Base-by-base conservation (phyloP, 2,113 vertebrate genomes). In the Gila orcuttii region DNA sequence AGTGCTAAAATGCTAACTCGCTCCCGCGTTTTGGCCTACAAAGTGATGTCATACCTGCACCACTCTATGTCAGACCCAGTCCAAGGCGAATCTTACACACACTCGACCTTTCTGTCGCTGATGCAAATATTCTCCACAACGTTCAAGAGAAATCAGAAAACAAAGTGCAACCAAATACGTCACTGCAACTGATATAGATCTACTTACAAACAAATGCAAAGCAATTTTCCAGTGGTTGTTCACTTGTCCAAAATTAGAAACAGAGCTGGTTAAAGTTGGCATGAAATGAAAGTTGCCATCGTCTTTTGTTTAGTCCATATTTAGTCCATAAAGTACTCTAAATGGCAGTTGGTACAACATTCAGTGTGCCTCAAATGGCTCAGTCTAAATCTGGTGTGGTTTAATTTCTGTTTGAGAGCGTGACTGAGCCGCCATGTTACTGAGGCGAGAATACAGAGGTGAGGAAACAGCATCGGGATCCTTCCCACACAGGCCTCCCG, bases 401-500 rank as follows among this genome's bases (percentile, higher is more conserved):
- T 92, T 90, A 69, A 66, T 90, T 90, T 84, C 85, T 88, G 82
- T 88, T 83, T 89, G 87, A 85, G 66, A 85, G 69, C 71, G 71
- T 86, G 85, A 88, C 84, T 88, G 85, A 85, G 87, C 87, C 89
- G 85, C 89, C 90, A 84, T 91, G 83, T 87, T 83, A 84, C 73
- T 31, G 80, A 64, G 85, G 82, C 78, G 39, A 66, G 47, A 84
- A 88, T 85, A 88, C 87, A 88, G 89, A 60, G 71, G 15, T 75
- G 87, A 75, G 87, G 83, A 88, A 90, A 90, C 88, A 92, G 90
- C 90, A 80, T 88, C 92, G 90, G 90, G 90, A 89, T 92, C 90
- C 85, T 39, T 82, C 47, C 68, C 69, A 39, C 28, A 52, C 69
- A 79, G 82, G 90, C 80, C 75, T 88, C 85, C 80, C 57, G 55